Conservation (phyloP, 2,113 vertebrate genomes). For the Cyprinodon variegatus region DNA sequence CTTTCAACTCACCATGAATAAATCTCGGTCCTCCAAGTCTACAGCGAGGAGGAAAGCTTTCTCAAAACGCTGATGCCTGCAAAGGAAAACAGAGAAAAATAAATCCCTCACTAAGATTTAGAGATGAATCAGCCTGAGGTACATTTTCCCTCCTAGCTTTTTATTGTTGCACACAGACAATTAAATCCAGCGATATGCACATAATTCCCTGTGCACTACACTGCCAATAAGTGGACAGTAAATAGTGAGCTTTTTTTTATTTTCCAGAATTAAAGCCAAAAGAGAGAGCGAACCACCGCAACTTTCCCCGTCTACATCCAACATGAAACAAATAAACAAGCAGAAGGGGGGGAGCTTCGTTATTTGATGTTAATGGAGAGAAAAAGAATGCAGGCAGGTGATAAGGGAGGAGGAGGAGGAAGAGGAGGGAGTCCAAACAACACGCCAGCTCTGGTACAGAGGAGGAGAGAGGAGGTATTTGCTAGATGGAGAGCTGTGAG, state of each 20-base stretch:
- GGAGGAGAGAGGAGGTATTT: slow-evolving; percentile 53
- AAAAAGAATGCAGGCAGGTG: slow-evolving; percentile 75
- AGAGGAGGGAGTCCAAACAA: slow-evolving; percentile 69
- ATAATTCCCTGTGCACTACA: slow-evolving; percentile 29
- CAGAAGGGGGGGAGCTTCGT: slow-evolving; percentile 44
- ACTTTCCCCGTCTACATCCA: slow-evolving; percentile 57
- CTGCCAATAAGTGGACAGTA: slow-evolving; percentile 59
- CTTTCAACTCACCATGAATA: slow-evolving; percentile 92
- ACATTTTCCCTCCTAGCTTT: not conserved
- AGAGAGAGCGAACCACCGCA: slow-evolving; percentile 49
- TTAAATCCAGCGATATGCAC: slow-evolving; percentile 3
- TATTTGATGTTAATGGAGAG: slow-evolving; percentile 73
- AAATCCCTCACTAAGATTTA: slow-evolving; percentile 8
- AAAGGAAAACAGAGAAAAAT: slow-evolving; percentile 20
- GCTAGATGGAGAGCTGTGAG: slow-evolving; percentile 60
- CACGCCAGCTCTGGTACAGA: slow-evolving; percentile 56
- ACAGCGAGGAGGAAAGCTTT: slow-evolving; percentile 96
- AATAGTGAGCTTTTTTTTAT: not conserved
- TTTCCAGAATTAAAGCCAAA: slow-evolving; percentile 18
- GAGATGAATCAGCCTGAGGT: not conserved
- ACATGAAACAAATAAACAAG: slow-evolving; percentile 72
- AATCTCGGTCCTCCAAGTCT: slow-evolving; percentile 90
- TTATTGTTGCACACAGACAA: slow-evolving; percentile 7
- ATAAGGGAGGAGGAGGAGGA: slow-evolving; percentile 71
- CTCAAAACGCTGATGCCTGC: slow-evolving; percentile 92